Evolutionary conservation across 2,113 vertebrate genomes (phyloP).

Genomic region (Larimichthys crocea): DNA sequence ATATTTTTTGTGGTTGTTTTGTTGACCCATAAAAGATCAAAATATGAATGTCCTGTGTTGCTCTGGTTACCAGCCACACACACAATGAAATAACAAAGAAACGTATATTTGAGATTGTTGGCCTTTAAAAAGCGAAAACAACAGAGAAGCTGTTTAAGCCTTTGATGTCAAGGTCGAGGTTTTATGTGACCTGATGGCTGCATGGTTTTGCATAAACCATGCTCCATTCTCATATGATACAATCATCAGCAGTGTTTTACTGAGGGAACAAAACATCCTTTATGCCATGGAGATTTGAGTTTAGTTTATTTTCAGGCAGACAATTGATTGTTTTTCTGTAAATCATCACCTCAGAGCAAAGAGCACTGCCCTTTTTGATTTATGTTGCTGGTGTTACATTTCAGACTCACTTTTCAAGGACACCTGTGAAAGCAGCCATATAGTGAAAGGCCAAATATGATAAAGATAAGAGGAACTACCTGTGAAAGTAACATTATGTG

Average conservation of each 20-base stretch:
- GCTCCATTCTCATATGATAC: neutral
- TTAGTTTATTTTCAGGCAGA: neutral
- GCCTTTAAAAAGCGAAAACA: conserved; percentile 17
- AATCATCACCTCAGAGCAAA: conserved; percentile 53
- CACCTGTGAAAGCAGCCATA: neutral
- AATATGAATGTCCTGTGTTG: neutral
- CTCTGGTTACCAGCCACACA: neutral
- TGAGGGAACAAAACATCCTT: conserved; percentile 11
- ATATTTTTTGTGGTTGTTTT: neutral
- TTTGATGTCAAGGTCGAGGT: neutral
- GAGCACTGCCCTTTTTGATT: conserved; percentile 20
- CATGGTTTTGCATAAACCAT: neutral
- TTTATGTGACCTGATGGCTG: neutral
- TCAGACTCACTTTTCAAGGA: conserved; percentile 18
- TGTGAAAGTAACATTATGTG: neutral
- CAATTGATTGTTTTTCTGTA: conserved; percentile 9
- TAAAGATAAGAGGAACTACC: conserved; percentile 45
- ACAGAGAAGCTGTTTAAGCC: neutral
- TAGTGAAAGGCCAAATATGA: conserved; percentile 9
- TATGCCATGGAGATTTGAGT: neutral
- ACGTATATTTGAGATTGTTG: neutral
- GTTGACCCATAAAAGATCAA: neutral
- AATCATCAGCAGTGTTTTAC: neutral
- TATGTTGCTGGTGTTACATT: conserved; percentile 6
- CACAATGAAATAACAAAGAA: neutral